Base-by-base conservation (phyloP, 2,113 vertebrate species). In the Picathartes gymnocephalus region DNA sequence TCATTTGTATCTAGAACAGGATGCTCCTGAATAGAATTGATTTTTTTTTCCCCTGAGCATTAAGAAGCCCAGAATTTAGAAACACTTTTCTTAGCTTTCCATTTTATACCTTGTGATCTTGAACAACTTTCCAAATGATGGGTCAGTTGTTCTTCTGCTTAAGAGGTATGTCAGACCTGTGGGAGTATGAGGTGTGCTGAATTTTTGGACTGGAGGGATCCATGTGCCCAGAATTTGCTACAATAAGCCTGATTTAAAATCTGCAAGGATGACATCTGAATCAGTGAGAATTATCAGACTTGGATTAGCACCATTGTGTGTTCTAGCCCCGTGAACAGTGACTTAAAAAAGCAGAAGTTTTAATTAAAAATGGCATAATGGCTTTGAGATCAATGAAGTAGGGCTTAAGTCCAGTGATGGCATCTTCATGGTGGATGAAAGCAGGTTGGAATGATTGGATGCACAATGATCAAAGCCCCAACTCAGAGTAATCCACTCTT, bases 331-430 rank as follows among this genome's bases (percentile, higher is more conserved):
- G 14, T 71, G 44, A 80, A 51, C 10, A 40, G 25, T 86, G 60
- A 18, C 45, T 68, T 78, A 5, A 53, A 73, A 81, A 92, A 90
- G 88, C 44, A 70, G 18, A 72, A 51, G 6, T 90, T 95, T 71
- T 73, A 68, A 48, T 88, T 81, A 11, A 66, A 95, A 90, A 70
- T 86, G 27, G 15, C 8, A 5, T 80, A 45, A 33, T 70, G 79
- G 54, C 30, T 71, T 71, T 85, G 44, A 64, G 40, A 37, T 62
- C 22, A 48, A 1, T 71, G 35, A 81, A 60, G 10, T 88, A 40
- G 39, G 28, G 18, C 24, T 84, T 73, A 50, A 50, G 25, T 74
- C 56, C 79, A 28, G 23, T 13, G 27, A 13, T 69, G 42, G 66
- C 21, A 71, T 95, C 62, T 72, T 73, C n/a, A 1, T 82, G 40